Evolutionary conservation across 1,140 invertebrate genomes (phyloP).

Genomic region (Formica selysi): DNA sequence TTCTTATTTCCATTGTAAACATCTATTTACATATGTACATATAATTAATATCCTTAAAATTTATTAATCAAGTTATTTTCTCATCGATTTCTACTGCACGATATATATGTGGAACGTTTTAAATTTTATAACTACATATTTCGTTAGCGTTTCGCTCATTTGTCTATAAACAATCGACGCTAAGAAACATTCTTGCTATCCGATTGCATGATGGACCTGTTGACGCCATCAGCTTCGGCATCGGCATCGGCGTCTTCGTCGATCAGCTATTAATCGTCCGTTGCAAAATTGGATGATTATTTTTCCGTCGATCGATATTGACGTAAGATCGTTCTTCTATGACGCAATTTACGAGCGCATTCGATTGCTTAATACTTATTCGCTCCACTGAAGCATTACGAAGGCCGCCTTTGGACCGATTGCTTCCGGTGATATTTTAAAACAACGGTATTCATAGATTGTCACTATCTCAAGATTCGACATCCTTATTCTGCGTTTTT

Average conservation of each 20-base stretch:
- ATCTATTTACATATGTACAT: no score
- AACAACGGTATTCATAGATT: slow-evolving; percentile 49
- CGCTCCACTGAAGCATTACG: slow-evolving; percentile 68
- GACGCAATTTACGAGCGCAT: slow-evolving; percentile 53
- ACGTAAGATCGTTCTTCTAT: slow-evolving; percentile 53
- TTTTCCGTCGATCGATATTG: slow-evolving; percentile 60
- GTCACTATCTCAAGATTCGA: slow-evolving; percentile 8
- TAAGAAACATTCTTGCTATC: slow-evolving; percentile 6
- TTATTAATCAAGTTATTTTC: not conserved
- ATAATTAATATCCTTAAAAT: no score
- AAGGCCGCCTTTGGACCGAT: slow-evolving; percentile 58
- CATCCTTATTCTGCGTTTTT: slow-evolving; percentile 7
- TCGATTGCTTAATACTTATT: slow-evolving; percentile 66
- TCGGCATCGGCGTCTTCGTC: slow-evolving; percentile 33
- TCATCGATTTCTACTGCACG: not conserved
- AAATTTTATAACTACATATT: not conserved
- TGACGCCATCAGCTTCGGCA: slow-evolving; percentile 43
- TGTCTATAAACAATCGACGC: not conserved
- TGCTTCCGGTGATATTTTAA: slow-evolving; percentile 49
- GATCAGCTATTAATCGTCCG: slow-evolving; percentile 56
- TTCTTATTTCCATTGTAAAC: no score
- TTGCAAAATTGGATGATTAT: slow-evolving; percentile 59
- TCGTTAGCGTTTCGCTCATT: not conserved
- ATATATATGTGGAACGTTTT: slow-evolving; percentile 1
- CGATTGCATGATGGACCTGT: slow-evolving; percentile 3